Evolutionary conservation across 1,140 invertebrate genomes (phyloP).

Genomic region (Bactericera cockerelli): DNA sequence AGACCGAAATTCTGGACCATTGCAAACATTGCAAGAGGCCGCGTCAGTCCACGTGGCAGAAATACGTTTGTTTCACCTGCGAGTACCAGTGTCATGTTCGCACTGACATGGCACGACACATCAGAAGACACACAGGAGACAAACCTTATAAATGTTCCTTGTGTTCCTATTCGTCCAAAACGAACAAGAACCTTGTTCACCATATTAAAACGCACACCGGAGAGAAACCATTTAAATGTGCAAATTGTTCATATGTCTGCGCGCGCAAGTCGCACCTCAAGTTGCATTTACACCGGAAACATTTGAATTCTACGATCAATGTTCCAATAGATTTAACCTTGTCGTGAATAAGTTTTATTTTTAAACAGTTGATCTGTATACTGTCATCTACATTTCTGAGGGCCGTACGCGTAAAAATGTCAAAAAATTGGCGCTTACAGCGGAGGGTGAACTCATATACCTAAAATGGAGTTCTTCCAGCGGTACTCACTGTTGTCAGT

Average conservation of each 20-base stretch:
- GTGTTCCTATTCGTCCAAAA: background rate
- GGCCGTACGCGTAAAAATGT: too few relatives aligned
- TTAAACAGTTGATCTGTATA: too few relatives aligned
- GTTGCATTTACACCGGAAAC: constrained; percentile 23
- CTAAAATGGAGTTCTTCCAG: too few relatives aligned
- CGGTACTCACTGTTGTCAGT: too few relatives aligned
- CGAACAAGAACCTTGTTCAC: background rate
- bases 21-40: background rate
- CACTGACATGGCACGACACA: constrained; percentile 1
- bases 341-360: too few relatives aligned
- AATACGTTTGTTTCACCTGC: background rate
- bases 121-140: background rate
- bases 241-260: background rate
- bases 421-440: too few relatives aligned
- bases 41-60: background rate
- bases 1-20: background rate
- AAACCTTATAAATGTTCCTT: constrained; percentile 6
- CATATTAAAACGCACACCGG: constrained; percentile 10
- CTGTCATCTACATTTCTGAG: too few relatives aligned
- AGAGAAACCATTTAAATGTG: constrained; percentile 13
- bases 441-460: too few relatives aligned
- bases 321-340: too few relatives aligned
- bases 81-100: background rate
- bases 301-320: too few relatives aligned
- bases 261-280: background rate